Base-by-base conservation (phyloP, 2,113 vertebrate genomes). In the Petaurus breviceps region DNA sequence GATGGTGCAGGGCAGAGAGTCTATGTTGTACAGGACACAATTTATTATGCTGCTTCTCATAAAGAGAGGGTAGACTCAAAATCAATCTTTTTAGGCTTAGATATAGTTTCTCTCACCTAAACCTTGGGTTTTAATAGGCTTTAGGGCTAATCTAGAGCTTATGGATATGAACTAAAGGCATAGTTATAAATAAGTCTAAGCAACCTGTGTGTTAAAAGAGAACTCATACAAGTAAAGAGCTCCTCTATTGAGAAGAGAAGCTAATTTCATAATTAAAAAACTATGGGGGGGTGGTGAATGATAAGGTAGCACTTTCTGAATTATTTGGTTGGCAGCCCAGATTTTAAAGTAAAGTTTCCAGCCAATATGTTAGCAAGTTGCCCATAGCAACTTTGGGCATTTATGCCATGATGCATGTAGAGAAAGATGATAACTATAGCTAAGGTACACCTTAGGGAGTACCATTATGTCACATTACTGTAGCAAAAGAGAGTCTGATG, bases 401-500 rank as follows among this genome's bases (percentile, higher is more conserved):
- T 9, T 2, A 25, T 28, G 9, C 23, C 7, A 1, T 7, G 51
- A 25, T 1, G 16, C 16, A 2, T 47, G 11, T 84, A 84, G 68
- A 84, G n/a, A 84, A 84, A 84, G 68, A 84, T 84, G 68, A 84
- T 84, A 84, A 84, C 68, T 84, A 84, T 84, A 84, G 68, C 68
- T 84, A 84, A 84, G 68, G 68, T 84, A 84, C 68, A 84, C 68
- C 68, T 84, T 43, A 43, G 68, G 68, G 68, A 84, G 68, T 19
- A 84, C n/a, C n/a, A 84, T 84, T 84, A 84, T 84, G 68, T 84
- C 68, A 84, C 68, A 84, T 84, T 84, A 84, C 68, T 84, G n/a
- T 84, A 84, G 68, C 68, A 84, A 84, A 84, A 84, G n/a, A 84
- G 68, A 84, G 68, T 84, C 68, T 84, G 68, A 84, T 84, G 68